phyloP scores from a whole-genome alignment of 2,113 vertebrate genomes.

The Sturnus vulgaris region DNA sequence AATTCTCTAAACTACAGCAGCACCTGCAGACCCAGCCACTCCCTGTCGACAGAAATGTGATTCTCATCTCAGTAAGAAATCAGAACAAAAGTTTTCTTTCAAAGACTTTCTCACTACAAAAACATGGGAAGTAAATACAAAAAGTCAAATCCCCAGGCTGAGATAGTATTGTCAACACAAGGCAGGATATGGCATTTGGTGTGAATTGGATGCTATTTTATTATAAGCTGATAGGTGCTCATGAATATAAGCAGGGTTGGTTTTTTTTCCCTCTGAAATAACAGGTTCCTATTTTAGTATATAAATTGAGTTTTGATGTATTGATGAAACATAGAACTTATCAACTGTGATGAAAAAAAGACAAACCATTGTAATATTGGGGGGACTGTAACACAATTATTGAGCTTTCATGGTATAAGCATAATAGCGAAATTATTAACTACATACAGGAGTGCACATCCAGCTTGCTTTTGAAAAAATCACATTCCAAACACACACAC shows the following conservation, averaged over 20 bases:
- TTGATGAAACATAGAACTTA: neutral
- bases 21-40: neutral
- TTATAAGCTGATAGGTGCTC: slow-evolving; percentile 1
- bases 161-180: neutral
- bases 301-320: neutral
- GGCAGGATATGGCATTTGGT: neutral
- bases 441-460: neutral
- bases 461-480: slow-evolving; percentile 20
- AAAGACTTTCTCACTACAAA: neutral
- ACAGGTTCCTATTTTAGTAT: neutral
- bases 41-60: neutral
- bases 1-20: neutral
- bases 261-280: neutral
- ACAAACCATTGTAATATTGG: neutral
- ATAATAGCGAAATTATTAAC: neutral
- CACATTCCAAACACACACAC: neutral
- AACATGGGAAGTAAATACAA: neutral
- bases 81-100: slow-evolving; percentile 3
- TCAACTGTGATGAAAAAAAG: neutral
- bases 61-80: neutral
- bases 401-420: neutral
- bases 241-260: neutral
- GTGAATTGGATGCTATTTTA: neutral
- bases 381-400: neutral
- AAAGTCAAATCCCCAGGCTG: neutral